Evolutionary conservation across 2,797 vertebrate genomes (phyloP).

Genomic region (Lindbergichthys nudifrons): DNA sequence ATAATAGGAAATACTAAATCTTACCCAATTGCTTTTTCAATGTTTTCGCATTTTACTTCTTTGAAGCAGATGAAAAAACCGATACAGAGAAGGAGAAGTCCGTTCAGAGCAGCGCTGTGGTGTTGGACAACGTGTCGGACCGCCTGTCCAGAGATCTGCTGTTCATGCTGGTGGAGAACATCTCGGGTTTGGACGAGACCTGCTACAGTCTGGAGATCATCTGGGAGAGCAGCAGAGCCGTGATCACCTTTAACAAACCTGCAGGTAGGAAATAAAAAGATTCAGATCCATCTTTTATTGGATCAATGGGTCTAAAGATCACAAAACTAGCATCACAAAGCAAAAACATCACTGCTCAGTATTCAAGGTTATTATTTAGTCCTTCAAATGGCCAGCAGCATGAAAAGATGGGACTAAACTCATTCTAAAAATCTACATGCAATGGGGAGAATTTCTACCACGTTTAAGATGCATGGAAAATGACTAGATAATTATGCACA

Average conservation of each 20-base stretch:
- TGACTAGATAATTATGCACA: too few relatives aligned
- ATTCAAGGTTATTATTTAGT: too few relatives aligned
- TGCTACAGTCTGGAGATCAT: conserved; percentile 73
- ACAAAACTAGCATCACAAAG: too few relatives aligned
- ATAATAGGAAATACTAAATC: background rate
- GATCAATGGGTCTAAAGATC: too few relatives aligned
- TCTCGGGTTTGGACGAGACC: conserved; percentile 51
- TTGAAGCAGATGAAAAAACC: background rate
- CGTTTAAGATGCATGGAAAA: too few relatives aligned
- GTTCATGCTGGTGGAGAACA: conserved; percentile 73
- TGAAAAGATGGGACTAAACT: too few relatives aligned
- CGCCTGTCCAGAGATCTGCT: conserved; percentile 54
- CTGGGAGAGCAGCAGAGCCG: conserved; percentile 61
- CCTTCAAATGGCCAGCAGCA: too few relatives aligned
- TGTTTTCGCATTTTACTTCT: too few relatives aligned
- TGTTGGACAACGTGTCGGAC: conserved; percentile 68
- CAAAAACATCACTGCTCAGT: too few relatives aligned
- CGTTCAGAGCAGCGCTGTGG: conserved; percentile 22
- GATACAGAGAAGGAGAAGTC: conserved; percentile 9
- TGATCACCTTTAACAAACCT: conserved; percentile 67
- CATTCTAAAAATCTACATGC: too few relatives aligned
- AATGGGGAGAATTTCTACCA: too few relatives aligned
- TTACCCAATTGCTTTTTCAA: background rate
- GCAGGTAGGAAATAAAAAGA: conserved; percentile 51
- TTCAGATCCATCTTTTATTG: background rate